Percentiles rank a stretch among this genome's conserved stretches.
Evolutionary conservation across 2,888 invertebrate genomes (phyloP).

Genomic region (Beris morrisii): DNA sequence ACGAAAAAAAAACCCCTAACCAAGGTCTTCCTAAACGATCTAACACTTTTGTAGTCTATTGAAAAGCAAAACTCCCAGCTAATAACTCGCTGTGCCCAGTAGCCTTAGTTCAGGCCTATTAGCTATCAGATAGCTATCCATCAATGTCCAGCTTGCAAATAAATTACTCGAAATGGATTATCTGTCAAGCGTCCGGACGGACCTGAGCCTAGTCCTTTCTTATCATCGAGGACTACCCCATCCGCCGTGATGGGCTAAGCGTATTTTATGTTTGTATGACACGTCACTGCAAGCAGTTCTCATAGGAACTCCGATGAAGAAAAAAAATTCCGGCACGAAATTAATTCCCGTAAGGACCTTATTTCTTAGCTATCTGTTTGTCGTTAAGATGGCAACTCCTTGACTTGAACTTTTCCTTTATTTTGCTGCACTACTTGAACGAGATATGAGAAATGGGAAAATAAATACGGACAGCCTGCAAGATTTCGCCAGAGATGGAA

Average conservation of each 20-base stretch:
- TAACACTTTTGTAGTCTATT: too few relatives aligned
- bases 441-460: too few relatives aligned
- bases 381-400: neutral
- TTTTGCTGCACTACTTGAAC: too few relatives aligned
- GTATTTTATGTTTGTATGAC: slow-evolving; percentile 7
- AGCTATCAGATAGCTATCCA: slow-evolving; percentile 25
- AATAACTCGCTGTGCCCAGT: too few relatives aligned
- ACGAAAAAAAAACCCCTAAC: too few relatives aligned
- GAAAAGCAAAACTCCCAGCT: too few relatives aligned
- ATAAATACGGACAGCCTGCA: too few relatives aligned
- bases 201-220: slow-evolving; percentile 8
- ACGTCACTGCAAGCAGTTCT: slow-evolving; percentile 17
- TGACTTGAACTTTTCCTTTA: too few relatives aligned
- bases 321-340: slow-evolving; percentile 4
- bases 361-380: neutral
- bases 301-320: neutral
- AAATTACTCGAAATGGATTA: slow-evolving; percentile 24
- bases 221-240: neutral
- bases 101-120: slow-evolving; percentile 1
- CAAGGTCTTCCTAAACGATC: too few relatives aligned
- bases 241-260: neutral
- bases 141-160: slow-evolving; percentile 23
- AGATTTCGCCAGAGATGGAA: too few relatives aligned
- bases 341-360: neutral
- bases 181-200: slow-evolving; percentile 17